Evolutionary conservation across 2,113 vertebrate genomes (phyloP).

Genomic region (Muscicapa adusta): DNA sequence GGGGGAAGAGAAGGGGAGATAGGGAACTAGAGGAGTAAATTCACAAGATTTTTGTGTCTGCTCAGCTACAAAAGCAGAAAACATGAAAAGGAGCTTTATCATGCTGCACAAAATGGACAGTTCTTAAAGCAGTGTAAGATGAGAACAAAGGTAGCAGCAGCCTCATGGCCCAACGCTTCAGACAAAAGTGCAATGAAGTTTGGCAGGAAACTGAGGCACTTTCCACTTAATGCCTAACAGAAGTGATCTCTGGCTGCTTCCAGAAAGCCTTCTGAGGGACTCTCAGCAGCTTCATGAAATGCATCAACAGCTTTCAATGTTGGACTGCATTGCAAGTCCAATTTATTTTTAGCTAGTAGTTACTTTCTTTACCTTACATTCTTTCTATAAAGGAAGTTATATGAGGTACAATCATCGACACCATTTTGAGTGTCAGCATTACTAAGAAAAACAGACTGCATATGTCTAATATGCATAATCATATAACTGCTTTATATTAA

Average conservation of each 20-base stretch:
- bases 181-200: not conserved
- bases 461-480: not conserved
- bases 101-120: not conserved
- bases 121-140: not conserved
- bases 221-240: not conserved
- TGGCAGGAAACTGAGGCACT: not conserved
- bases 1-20: not conserved
- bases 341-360: slow-evolving; percentile 24
- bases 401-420: not conserved
- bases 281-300: not conserved
- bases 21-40: not conserved
- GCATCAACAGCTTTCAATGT: not conserved
- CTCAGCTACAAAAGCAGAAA: not conserved
- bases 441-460: not conserved
- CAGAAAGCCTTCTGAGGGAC: not conserved
- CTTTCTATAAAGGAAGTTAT: not conserved
- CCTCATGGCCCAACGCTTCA: not conserved
- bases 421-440: not conserved
- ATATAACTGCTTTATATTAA: not conserved
- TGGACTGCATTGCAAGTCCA: not conserved
- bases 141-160: not conserved
- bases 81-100: not conserved
- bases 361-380: slow-evolving; percentile 2
- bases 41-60: not conserved
- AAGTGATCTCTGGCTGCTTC: not conserved